Base-by-base conservation (phyloP, 2,797 vertebrate species). In the Mormyrus proboscirostris region DNA sequence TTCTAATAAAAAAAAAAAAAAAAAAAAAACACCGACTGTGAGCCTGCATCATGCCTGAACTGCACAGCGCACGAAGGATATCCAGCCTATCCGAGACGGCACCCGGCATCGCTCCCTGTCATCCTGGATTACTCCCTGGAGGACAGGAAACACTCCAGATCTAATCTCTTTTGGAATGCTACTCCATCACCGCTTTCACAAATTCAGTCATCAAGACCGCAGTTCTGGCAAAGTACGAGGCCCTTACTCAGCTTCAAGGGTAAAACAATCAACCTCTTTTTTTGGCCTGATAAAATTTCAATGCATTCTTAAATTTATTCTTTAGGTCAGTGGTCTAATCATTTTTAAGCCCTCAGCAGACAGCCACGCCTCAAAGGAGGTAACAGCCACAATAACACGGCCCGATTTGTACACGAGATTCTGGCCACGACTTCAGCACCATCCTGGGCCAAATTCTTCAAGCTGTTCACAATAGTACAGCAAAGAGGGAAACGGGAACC, bases 151-250 rank as follows among this genome's bases (percentile, higher is more conserved):
- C 94, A 95, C 94, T 95, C 90, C 91, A 91, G 14, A 93, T n/a
- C 92, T 96, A 95, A 96, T 95, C 95, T 96, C 94, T 93, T 93
- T 88, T 79, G 94, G 95, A 95, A 96, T 95, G 94, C 94, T 69
- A 93, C 94, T 93, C 91, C 92, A 89, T 86, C 89, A 62, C 86
- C 73, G 16, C 89, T 55, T 88, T 88, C 84, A 87, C 73, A 25
- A 94, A 94, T 93, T 91, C 93, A 55, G 50, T 38, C 9, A 16
- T 94, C 93, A 95, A 94, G 93, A 92, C 92, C 92, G 90, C 73
- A 90, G 91, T 91, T 92, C 89, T 89, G 92, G 88, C 91, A 94
- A 89, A 92, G 91, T 90, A 91, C 90, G 90, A 91, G 92, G 92
- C 85, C 62, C 89, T 92, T 92, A 92, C 91, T 91, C 91, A 90